Evolutionary conservation across 2,888 invertebrate species (phyloP), one percentile per base, ranked within the genome.

Genomic region (Aproaerema taeniolella): DNA sequence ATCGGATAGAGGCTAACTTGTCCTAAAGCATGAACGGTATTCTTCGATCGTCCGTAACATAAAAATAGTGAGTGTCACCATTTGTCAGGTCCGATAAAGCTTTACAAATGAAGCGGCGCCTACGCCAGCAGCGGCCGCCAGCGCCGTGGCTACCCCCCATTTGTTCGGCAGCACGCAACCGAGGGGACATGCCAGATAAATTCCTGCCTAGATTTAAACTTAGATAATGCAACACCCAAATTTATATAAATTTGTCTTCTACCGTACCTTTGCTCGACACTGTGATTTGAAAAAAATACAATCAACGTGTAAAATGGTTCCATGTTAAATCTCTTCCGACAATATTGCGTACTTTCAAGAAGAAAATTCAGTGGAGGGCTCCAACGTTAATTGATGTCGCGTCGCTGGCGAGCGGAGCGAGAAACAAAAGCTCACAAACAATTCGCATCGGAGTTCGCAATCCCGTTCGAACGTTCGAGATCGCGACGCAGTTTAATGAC

Each of bases 401-500:
- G 75, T 79, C 74, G 75, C 69, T 66, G 75, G 72, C 72, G 74
- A 76, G 67, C 62, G 70, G 68, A 75, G 72, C 74, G 76, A 73
- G 74, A 79, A 79, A 83, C 83, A 85, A 85, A 86, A 78, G 82
- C 77, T 83, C 76, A 79, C 82, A 82, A 86, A 85, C 85, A 86
- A 85, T 85, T 83, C 83, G 69, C 78, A 81, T 82, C 67, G 79
- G 70, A 79, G 83, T 79, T 83, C 82, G 81, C 78, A 80, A 77
- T 80, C 70, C 80, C 81, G 81, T 80, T 82, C 80, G 66, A 79
- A 76, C 78, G 76, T 79, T 80, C 72, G 74, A 74, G 81, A 83
- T 83, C 82, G 80, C 82, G 75, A 82, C 83, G 81, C 80, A 83
- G 82, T 85, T 86, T 83, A 86, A 86, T 86, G 86, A 86, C 81